Conservation (phyloP, 2,113 vertebrate genomes). For the Tyto alba region DNA sequence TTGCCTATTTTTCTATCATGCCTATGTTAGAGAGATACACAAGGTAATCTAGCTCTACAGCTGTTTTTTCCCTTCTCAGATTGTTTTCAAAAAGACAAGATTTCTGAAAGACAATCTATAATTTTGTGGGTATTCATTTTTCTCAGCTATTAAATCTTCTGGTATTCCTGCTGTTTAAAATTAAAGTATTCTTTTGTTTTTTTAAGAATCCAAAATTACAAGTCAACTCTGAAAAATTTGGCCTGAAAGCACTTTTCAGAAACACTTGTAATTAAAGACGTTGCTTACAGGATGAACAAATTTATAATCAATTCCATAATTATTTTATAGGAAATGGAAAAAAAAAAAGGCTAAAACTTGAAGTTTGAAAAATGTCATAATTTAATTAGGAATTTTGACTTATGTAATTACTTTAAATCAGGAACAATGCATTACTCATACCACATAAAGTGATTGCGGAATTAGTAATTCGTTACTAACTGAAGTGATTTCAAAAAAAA, state of each 20-base stretch:
- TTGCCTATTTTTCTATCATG: neutral
- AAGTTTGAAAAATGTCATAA: slow-evolving; percentile 26
- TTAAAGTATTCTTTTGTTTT: neutral
- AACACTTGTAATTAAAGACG: neutral
- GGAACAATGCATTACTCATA: slow-evolving; percentile 12
- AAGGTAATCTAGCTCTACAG: neutral
- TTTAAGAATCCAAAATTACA: neutral
- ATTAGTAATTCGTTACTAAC: slow-evolving; percentile 44
- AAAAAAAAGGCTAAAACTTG: neutral
- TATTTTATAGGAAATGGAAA: neutral
- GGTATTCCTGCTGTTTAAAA: neutral
- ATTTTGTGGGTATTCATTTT: neutral
- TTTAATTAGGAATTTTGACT: slow-evolving; percentile 41
- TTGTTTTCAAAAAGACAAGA: neutral
- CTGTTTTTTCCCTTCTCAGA: neutral
- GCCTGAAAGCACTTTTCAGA: neutral
- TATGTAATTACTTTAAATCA: slow-evolving; percentile 36
- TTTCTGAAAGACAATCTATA: neutral
- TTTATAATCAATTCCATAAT: neutral
- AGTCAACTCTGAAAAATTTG: neutral
- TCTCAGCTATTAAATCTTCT: neutral
- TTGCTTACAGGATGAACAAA: neutral
- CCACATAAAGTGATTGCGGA: slow-evolving; percentile 29
- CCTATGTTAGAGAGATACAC: neutral
- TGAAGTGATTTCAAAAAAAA: neutral